A percentile compares a stretch with the other conserved stretches of the same genome.
These are phyloP conservation scores for Kobus ellipsiprymnus DNA, from an alignment of 2,113 vertebrate genomes.

Conservation along the genomic window DNA sequence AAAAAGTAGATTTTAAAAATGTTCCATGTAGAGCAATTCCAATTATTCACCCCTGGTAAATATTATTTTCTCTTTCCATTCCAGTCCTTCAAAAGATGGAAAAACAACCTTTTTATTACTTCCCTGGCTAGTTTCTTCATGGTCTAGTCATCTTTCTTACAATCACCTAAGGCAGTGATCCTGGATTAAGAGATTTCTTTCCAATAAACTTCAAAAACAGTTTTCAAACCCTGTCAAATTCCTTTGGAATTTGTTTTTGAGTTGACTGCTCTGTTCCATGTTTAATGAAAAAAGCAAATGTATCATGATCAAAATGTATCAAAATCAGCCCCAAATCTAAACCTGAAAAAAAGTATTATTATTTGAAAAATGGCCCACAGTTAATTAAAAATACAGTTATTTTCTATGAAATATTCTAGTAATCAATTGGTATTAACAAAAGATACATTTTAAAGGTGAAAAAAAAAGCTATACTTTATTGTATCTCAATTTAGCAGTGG, in stretches of 20 bases:
- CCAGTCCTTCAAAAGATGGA: not conserved
- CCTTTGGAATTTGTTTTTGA: conserved; percentile 34
- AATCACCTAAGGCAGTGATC: not conserved
- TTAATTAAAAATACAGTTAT: not conserved
- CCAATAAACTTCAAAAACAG: conserved; percentile 43
- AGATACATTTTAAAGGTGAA: not conserved
- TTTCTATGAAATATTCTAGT: not conserved
- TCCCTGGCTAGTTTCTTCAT: not conserved
- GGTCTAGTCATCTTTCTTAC: not conserved
- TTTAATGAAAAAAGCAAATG: conserved; percentile 13
- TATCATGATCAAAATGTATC: not conserved
- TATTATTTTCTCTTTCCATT: conserved; percentile 9
- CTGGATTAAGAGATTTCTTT: conserved; percentile 45
- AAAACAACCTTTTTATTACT: not conserved
- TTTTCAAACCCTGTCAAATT: conserved; percentile 44
- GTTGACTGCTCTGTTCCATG: not conserved
- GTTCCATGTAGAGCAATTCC: not conserved
- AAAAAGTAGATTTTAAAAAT: not conserved
- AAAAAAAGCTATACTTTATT: not conserved
- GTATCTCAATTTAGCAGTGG: not conserved
- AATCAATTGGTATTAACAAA: not conserved
- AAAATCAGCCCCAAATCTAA: not conserved
- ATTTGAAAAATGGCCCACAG: not conserved
- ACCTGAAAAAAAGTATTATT: not conserved
- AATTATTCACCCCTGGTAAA: not conserved